These are phyloP conservation scores for Dicyrtoma fusca DNA, from an alignment of 2,888 invertebrate genomes.

Conservation along the genomic window DNA sequence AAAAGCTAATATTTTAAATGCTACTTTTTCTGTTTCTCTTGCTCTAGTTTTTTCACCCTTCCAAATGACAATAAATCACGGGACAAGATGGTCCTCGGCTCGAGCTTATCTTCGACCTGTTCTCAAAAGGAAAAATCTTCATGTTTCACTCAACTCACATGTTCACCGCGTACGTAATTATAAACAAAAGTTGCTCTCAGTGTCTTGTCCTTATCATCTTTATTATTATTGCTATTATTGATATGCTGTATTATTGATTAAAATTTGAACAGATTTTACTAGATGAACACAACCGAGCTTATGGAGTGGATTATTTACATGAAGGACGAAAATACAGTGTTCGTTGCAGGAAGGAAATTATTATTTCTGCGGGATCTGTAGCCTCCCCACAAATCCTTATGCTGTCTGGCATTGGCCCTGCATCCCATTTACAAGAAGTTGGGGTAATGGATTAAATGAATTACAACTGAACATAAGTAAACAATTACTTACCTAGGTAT, in stretches of 20 bases:
- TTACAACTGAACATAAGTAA: not conserved
- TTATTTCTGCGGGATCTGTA: constrained; percentile 46
- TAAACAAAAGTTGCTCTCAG: too few relatives aligned
- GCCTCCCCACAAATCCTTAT: constrained; percentile 50
- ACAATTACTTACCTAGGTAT: too few relatives aligned
- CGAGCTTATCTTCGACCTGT: constrained; percentile 48
- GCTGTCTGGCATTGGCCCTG: constrained; percentile 52
- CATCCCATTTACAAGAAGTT: constrained; percentile 44
- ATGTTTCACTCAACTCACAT: constrained; percentile 47
- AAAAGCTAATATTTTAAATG: too few relatives aligned
- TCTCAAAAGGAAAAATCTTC: constrained; percentile 41
- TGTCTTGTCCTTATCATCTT: too few relatives aligned
- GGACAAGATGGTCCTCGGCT: constrained; percentile 49
- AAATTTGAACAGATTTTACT: constrained; percentile 40
- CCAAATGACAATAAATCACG: constrained; percentile 51
- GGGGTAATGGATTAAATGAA: constrained; percentile 34
- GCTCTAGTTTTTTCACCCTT: constrained; percentile 48
- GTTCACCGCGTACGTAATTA: constrained; percentile 26
- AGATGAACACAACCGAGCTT: constrained; percentile 45
- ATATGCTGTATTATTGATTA: constrained; percentile 10
- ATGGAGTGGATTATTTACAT: constrained; percentile 44
- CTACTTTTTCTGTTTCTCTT: too few relatives aligned
- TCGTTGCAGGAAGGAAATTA: constrained; percentile 48
- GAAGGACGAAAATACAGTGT: constrained; percentile 41
- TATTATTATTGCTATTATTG: too few relatives aligned